Base-by-base conservation (phyloP, 2,888 invertebrate species). In the Rugalucina vietnamica region DNA sequence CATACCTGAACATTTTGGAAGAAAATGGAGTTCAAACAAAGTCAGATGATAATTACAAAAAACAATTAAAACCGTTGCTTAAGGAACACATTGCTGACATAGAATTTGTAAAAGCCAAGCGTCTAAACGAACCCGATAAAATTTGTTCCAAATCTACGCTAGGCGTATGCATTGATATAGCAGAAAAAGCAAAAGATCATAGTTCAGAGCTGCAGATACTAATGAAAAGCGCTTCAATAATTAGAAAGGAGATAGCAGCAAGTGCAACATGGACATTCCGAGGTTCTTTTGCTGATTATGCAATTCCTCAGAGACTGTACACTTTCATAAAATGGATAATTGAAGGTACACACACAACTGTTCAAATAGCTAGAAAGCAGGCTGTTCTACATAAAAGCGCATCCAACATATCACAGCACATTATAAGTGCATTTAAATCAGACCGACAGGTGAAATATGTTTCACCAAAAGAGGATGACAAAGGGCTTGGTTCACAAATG, bases 141-240 rank as follows among this genome's bases (percentile, higher is more conserved):
- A 65, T 65, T 34, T 65, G 65, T 65, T 65, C 65, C 3, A 65
- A 32, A 18, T 32, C 65, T 21, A 65, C 65, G 5, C 18, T 65
- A 12, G 65, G 65, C 21, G 65, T 65, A 65, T 65, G 65, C 18
- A 32, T 65, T 65, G 65, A 65, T 65, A 65, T 65, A 18, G 65
- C 65, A 4, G 65, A 65, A 65, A 65, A 24, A 18, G 10, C 65
- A 24, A 34, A 10, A 12, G 65, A 34, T 12, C 18, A 65, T 65
- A 34, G 1, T 12, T 65, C 65, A 3, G 65, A 65, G 1, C 32
- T 65, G 34, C 32, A 32, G 21, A 65, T 65, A 65, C 21, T 65
- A 29, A 24, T 60, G 60, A 60, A 60, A 60, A 29, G 60, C 29
- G 60, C 60, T 8, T 27, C 60, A 24, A 29, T 60, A 60, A 24